Evolutionary conservation across 2,113 vertebrate species (phyloP).

Genomic region (Otus sunia): DNA sequence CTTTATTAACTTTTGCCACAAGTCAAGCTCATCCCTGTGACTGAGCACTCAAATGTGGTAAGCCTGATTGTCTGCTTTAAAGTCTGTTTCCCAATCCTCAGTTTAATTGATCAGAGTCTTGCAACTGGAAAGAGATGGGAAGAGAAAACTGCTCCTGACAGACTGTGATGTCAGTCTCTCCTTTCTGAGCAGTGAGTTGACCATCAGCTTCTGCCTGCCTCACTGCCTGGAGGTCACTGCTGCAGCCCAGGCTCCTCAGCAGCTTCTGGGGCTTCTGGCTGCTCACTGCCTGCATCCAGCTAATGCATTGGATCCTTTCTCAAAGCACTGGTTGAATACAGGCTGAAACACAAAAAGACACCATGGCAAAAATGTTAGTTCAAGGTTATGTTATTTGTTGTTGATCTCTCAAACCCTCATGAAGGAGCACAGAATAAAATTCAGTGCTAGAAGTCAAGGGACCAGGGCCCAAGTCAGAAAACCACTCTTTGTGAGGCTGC

Average conservation of each 20-base stretch:
- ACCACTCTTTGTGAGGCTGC: neutral
- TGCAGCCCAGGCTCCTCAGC: neutral
- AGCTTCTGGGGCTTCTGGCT: neutral
- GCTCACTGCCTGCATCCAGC: neutral
- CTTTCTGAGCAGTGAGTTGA: neutral
- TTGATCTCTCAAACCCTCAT: neutral
- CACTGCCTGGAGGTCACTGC: neutral
- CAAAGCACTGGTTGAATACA: neutral
- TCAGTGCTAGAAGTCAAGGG: neutral
- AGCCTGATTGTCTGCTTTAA: neutral
- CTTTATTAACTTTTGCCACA: neutral
- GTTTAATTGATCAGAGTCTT: neutral
- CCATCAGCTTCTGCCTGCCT: fast-evolving
- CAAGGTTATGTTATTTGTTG: neutral
- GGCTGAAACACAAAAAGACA: neutral
- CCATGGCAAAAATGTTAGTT: neutral
- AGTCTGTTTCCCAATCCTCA: neutral
- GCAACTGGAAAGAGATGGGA: neutral
- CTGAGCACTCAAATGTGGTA: neutral
- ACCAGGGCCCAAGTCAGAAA: neutral
- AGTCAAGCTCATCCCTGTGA: neutral
- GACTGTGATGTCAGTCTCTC: neutral
- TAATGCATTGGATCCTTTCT: neutral
- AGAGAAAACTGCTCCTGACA: neutral
- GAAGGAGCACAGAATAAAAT: neutral